Percentiles rank a stretch among this genome's conserved stretches.
phyloP scores from a whole-genome alignment of 1,140 invertebrate genomes.

The Eufriesea mexicana region DNA sequence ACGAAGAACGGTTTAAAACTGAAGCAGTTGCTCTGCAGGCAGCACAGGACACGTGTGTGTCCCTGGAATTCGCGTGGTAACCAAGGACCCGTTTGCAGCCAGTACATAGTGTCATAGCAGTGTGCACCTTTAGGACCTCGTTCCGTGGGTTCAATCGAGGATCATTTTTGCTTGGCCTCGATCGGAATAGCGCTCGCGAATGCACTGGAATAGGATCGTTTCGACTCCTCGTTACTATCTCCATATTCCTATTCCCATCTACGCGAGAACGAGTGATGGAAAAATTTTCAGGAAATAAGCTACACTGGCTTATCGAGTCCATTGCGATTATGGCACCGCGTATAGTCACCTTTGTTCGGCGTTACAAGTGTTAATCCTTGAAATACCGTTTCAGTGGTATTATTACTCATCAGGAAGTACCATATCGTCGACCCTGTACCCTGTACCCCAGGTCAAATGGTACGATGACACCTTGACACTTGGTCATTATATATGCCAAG shows the following conservation, averaged over 20 bases:
- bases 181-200: too few species aligned
- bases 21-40: background rate
- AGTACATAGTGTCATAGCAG: too few species aligned
- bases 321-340: too few species aligned
- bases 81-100: background rate
- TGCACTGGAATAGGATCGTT: background rate
- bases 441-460: too few species aligned
- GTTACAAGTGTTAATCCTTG: too few species aligned
- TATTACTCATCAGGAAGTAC: too few species aligned
- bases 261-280: background rate
- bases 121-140: constrained; percentile 5
- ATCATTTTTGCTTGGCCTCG: background rate
- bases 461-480: too few species aligned
- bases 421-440: too few species aligned
- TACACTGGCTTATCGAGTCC: too few species aligned
- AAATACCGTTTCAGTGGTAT: too few species aligned
- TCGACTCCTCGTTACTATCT: background rate
- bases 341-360: too few species aligned
- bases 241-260: background rate
- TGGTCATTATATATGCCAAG: too few species aligned
- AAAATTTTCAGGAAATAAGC: background rate
- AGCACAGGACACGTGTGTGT: background rate
- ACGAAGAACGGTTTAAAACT: background rate
- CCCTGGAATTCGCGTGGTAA: background rate
- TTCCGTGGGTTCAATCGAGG: constrained; percentile 1